Conservation (phyloP, 2,888 invertebrate genomes). For the Scrobipalpa atriplicella region DNA sequence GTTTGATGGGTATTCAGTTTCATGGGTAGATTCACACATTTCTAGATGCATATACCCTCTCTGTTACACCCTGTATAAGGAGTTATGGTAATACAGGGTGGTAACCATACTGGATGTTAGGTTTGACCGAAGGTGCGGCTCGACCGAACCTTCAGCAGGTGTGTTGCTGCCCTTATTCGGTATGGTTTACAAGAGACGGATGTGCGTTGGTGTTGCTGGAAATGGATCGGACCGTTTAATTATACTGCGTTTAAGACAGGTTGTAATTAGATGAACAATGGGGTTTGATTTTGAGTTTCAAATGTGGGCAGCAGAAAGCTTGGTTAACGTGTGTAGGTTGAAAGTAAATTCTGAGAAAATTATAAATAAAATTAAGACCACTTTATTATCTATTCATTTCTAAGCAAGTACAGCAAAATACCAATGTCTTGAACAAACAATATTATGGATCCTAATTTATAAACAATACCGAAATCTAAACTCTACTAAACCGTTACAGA, state of each 20-base stretch:
- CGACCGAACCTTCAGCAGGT: no score
- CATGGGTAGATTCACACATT: no score
- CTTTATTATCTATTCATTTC: neutral
- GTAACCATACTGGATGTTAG: no score
- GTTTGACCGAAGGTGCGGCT: no score
- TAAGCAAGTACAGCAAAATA: neutral
- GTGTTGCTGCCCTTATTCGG: no score
- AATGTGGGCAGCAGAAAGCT: conserved; percentile 52
- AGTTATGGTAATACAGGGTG: no score
- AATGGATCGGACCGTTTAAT: conserved; percentile 48
- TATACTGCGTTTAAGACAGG: conserved; percentile 52
- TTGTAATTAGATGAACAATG: conserved; percentile 69
- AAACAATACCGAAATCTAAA: no score
- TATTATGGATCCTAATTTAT: no score
- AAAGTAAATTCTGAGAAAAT: conserved; percentile 12
- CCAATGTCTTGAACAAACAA: no score
- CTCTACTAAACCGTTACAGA: conserved; percentile 35
- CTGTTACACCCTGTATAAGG: no score
- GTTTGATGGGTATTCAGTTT: no score
- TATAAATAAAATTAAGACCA: conserved; percentile 17
- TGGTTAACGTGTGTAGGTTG: conserved; percentile 47
- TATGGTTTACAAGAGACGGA: conserved; percentile 49
- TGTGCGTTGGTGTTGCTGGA: conserved; percentile 37
- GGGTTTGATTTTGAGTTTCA: conserved; percentile 59
- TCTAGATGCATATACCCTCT: no score